Percentiles rank a stretch among this genome's conserved stretches.
These are phyloP conservation scores for Antheraea mylitta DNA, from an alignment of 1,140 invertebrate species.

Conservation along the genomic window DNA sequence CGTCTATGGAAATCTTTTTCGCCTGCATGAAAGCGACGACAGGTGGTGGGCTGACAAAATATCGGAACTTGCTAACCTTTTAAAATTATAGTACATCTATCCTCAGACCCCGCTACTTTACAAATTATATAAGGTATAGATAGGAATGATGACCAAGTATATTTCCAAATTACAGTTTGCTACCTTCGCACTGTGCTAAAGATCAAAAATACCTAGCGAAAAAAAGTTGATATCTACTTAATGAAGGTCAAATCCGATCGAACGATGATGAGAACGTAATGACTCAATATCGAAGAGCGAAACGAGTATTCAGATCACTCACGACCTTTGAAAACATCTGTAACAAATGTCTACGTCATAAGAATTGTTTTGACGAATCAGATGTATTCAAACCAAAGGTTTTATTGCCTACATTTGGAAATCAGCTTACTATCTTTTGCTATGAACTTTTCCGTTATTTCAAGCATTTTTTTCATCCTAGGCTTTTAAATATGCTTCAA, in stretches of 20 bases:
- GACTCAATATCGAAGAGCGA: conserved; percentile 29
- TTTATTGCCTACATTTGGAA: conserved; percentile 2
- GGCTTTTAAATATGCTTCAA: too few species aligned
- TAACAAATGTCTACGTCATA: conserved; percentile 51
- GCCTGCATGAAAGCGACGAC: too few species aligned
- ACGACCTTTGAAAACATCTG: conserved; percentile 41
- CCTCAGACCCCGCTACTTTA: too few species aligned
- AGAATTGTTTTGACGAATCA: conserved; percentile 30
- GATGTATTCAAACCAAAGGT: conserved; percentile 20
- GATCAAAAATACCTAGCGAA: neutral
- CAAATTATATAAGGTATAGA: too few species aligned
- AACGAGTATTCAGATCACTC: conserved; percentile 41
- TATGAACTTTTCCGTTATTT: neutral
- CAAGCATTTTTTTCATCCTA: too few species aligned
- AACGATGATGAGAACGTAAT: conserved; percentile 21
- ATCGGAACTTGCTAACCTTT: too few species aligned
- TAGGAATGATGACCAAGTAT: too few species aligned
- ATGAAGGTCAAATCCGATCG: neutral
- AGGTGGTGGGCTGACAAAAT: too few species aligned
- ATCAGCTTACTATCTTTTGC: neutral
- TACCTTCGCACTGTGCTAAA: neutral
- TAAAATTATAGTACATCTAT: too few species aligned
- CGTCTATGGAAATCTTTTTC: too few species aligned
- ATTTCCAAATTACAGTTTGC: too few species aligned
- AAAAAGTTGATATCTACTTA: neutral